Evolutionary conservation across 2,113 vertebrate genomes (phyloP).

Genomic region (Maccullochella peelii): DNA sequence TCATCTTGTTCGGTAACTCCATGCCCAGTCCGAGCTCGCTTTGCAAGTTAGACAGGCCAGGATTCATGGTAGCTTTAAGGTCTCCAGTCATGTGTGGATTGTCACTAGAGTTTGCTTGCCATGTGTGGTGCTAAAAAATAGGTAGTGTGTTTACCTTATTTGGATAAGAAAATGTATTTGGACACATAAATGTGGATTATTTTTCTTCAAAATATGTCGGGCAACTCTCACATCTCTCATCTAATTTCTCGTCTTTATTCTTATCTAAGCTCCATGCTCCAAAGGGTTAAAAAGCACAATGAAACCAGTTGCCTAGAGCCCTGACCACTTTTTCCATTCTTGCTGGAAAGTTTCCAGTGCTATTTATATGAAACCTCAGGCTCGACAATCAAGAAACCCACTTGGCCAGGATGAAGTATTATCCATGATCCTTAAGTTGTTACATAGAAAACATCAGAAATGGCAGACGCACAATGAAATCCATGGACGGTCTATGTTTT

Average conservation of each 20-base stretch:
- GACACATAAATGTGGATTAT: not conserved
- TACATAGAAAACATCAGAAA: not conserved
- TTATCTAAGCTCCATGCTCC: constrained; percentile 15
- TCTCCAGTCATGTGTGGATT: constrained; percentile 2
- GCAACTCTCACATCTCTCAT: not conserved
- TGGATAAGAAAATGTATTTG: not conserved
- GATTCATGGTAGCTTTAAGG: constrained; percentile 32
- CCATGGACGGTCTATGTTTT: not conserved
- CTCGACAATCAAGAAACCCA: constrained; percentile 65
- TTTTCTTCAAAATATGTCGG: not conserved
- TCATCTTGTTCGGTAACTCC: constrained; percentile 63
- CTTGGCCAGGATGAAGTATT: constrained; percentile 60
- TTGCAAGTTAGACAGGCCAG: constrained; percentile 5
- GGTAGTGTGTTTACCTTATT: not conserved
- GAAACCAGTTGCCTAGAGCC: constrained; percentile 74
- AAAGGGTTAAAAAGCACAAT: constrained; percentile 77
- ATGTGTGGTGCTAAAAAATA: not conserved
- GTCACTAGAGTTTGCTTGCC: not conserved
- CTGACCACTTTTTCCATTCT: constrained; percentile 81
- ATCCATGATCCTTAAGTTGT: constrained; percentile 44
- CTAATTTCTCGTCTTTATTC: constrained; percentile 2
- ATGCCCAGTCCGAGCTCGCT: constrained; percentile 31
- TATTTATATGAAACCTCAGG: constrained; percentile 81
- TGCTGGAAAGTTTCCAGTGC: constrained; percentile 81
- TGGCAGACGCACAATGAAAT: constrained; percentile 2